Conservation (phyloP, 2,797 vertebrate genomes). For the Phrynocephalus vlangalii region DNA sequence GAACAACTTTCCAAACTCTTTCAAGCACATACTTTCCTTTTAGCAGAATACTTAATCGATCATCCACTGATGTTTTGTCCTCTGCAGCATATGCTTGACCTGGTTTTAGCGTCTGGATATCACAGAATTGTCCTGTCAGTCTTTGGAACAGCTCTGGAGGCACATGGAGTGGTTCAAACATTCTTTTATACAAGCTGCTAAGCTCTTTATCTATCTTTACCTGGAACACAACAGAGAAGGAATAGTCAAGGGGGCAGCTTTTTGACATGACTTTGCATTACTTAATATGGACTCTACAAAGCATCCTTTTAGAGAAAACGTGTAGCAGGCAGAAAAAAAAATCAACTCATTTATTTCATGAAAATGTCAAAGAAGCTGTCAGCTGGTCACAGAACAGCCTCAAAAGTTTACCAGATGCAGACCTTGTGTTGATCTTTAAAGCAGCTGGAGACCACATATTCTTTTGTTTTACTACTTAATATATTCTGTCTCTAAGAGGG, state of each 20-base stretch:
- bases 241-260: neutral
- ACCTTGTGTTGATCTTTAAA: neutral
- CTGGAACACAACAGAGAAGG: conserved; percentile 75
- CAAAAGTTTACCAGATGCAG: neutral
- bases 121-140: conserved; percentile 97
- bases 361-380: neutral
- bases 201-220: conserved; percentile 96
- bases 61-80: conserved; percentile 97
- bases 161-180: conserved; percentile 96
- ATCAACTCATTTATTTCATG: neutral
- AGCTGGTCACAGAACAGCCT: neutral
- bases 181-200: conserved; percentile 88
- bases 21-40: conserved; percentile 91
- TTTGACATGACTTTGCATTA: neutral
- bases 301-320: neutral
- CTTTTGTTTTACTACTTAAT: neutral
- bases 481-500: too few relatives aligned
- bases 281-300: neutral
- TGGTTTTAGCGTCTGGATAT: conserved; percentile 90
- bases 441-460: neutral
- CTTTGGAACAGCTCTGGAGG: conserved; percentile 92
- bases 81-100: conserved; percentile 93
- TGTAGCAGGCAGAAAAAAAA: neutral
- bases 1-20: conserved; percentile 8
- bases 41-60: conserved; percentile 94